These are phyloP conservation scores for Conus ventricosus DNA, from an alignment of 1,140 invertebrate species.

Conservation along the genomic window DNA sequence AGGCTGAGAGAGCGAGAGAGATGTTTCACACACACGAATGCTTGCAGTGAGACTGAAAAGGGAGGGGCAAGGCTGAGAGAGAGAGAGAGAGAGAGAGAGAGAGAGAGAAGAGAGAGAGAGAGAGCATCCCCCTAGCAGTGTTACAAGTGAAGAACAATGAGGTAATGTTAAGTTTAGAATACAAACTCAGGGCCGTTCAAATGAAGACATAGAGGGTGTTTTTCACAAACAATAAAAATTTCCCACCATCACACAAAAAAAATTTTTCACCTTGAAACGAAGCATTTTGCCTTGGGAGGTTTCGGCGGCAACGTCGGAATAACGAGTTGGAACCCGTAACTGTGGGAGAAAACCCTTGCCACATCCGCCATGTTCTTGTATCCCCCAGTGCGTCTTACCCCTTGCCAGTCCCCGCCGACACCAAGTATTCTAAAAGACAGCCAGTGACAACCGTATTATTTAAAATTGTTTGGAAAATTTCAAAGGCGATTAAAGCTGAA, in stretches of 20 bases:
- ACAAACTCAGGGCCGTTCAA: too few relatives aligned
- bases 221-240: too few relatives aligned
- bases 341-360: background rate
- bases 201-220: too few relatives aligned
- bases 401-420: background rate
- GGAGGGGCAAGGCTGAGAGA: background rate
- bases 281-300: background rate
- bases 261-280: slow-evolving; percentile 14
- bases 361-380: slow-evolving; percentile 1
- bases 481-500: background rate
- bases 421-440: background rate
- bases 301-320: slow-evolving; percentile 7
- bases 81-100: background rate
- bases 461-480: background rate
- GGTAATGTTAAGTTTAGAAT: too few relatives aligned
- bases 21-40: background rate
- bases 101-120: too few relatives aligned
- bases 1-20: background rate
- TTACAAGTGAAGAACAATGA: too few relatives aligned
- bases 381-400: background rate
- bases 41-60: background rate
- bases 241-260: background rate
- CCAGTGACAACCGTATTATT: background rate
- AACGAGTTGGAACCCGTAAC: slow-evolving; percentile 8
- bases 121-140: too few relatives aligned